Percentiles rank a stretch among this genome's conserved stretches.
Evolutionary conservation across 2,888 invertebrate genomes (phyloP).

Genomic region (Phaonia tiefii): DNA sequence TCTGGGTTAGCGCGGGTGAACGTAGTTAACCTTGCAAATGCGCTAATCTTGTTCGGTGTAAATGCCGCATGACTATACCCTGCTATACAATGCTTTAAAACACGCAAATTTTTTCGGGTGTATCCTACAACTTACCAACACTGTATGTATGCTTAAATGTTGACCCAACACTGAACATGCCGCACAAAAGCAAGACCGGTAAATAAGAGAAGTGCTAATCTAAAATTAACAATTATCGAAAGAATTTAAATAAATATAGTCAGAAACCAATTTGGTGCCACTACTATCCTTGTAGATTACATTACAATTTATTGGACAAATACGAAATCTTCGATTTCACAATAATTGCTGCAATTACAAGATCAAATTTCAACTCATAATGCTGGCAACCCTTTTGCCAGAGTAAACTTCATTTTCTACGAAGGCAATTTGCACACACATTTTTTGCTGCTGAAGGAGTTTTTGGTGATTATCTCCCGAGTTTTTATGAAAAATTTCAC

Average conservation of each 20-base stretch:
- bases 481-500: slow-evolving; percentile 64
- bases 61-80: too few relatives aligned
- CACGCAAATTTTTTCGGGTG: slow-evolving; percentile 38
- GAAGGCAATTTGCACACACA: slow-evolving; percentile 45
- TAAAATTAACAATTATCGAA: background rate
- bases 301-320: too few relatives aligned
- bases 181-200: slow-evolving; percentile 31
- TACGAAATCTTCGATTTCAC: background rate
- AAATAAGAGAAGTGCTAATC: slow-evolving; percentile 43
- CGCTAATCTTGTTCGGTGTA: too few relatives aligned
- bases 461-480: slow-evolving; percentile 11
- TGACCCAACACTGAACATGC: slow-evolving; percentile 41
- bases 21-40: too few relatives aligned
- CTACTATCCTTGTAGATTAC: background rate
- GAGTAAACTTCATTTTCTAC: slow-evolving; percentile 50
- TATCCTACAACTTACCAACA: slow-evolving; percentile 17
- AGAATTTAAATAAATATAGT: too few relatives aligned
- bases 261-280: background rate
- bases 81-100: too few relatives aligned
- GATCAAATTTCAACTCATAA: background rate
- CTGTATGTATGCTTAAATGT: background rate
- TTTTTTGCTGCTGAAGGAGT: slow-evolving; percentile 45
- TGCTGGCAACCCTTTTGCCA: slow-evolving; percentile 49
- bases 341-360: background rate
- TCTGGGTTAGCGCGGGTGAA: too few relatives aligned